Conservation (phyloP, 2,888 invertebrate genomes). For the Autographa pulchrina region DNA sequence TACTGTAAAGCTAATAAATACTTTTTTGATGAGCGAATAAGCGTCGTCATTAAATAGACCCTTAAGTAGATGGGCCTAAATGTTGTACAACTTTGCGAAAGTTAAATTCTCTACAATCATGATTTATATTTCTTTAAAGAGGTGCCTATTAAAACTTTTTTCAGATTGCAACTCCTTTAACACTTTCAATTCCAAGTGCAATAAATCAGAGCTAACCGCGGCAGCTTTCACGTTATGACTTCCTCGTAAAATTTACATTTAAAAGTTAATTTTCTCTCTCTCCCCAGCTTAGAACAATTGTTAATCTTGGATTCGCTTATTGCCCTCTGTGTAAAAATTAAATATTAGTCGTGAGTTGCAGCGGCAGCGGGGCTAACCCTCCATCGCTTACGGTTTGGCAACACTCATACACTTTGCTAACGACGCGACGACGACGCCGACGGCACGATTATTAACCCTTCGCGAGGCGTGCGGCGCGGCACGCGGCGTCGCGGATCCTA, state of each 20-base stretch:
- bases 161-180: slow-evolving; percentile 88
- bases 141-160: slow-evolving; percentile 89
- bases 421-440: slow-evolving; percentile 6
- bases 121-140: slow-evolving; percentile 89
- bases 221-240: slow-evolving; percentile 88
- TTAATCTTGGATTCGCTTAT: slow-evolving; percentile 84
- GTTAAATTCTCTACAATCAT: slow-evolving; percentile 82
- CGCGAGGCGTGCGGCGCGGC: slow-evolving; percentile 7
- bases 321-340: slow-evolving; percentile 74
- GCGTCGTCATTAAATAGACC: slow-evolving; percentile 81
- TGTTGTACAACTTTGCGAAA: slow-evolving; percentile 81
- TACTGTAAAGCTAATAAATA: slow-evolving; percentile 70
- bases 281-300: slow-evolving; percentile 83
- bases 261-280: slow-evolving; percentile 88
- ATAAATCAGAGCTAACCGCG: slow-evolving; percentile 88
- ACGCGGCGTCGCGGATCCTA: slow-evolving; percentile 33
- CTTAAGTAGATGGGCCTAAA: slow-evolving; percentile 82
- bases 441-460: too few relatives aligned
- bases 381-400: slow-evolving; percentile 28
- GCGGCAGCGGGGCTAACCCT: slow-evolving; percentile 6
- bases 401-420: slow-evolving; percentile 52
- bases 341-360: slow-evolving; percentile 70
- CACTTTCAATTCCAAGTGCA: slow-evolving; percentile 88
- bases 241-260: slow-evolving; percentile 89
- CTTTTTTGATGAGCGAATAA: slow-evolving; percentile 75